phyloP scores from a whole-genome alignment of 2,797 vertebrate genomes.

The Ctenopoma multispine region DNA sequence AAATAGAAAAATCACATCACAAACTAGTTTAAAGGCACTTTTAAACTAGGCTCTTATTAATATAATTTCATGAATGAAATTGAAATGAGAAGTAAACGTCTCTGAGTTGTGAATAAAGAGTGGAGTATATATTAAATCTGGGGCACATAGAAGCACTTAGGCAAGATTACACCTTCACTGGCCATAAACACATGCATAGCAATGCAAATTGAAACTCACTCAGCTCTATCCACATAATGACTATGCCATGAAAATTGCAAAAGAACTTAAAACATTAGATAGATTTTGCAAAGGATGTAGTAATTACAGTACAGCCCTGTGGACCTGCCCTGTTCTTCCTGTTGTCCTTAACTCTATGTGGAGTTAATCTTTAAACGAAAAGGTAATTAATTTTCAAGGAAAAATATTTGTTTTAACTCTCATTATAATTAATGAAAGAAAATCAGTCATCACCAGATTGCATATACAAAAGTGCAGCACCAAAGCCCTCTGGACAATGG shows the following conservation, averaged over 20 bases:
- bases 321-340: constrained; percentile 3
- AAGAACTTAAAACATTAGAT: constrained; percentile 46
- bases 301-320: constrained; percentile 18
- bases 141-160: constrained; percentile 38
- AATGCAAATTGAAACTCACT: constrained; percentile 47
- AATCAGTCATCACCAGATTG: constrained; percentile 11
- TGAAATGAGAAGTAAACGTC: constrained; percentile 13
- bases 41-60: background rate
- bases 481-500: constrained; percentile 27
- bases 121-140: constrained; percentile 18
- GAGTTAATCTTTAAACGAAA: too few species aligned
- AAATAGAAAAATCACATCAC: background rate
- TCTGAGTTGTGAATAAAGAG: constrained; percentile 1
- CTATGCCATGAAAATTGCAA: constrained; percentile 29
- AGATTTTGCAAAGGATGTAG: constrained; percentile 42
- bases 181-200: constrained; percentile 35
- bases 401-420: constrained; percentile 13
- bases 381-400: constrained; percentile 13
- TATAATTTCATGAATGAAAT: constrained; percentile 3
- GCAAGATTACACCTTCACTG: constrained; percentile 44
- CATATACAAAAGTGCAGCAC: constrained; percentile 11
- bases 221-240: constrained; percentile 38
- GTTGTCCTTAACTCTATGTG: constrained; percentile 20
- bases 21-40: background rate
- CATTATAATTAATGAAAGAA: background rate